A percentile compares a stretch with the other conserved stretches of the same genome.
These are phyloP conservation scores for Parauchenoglanis punctatus DNA, from an alignment of 2,797 vertebrate species.

Conservation along the genomic window DNA sequence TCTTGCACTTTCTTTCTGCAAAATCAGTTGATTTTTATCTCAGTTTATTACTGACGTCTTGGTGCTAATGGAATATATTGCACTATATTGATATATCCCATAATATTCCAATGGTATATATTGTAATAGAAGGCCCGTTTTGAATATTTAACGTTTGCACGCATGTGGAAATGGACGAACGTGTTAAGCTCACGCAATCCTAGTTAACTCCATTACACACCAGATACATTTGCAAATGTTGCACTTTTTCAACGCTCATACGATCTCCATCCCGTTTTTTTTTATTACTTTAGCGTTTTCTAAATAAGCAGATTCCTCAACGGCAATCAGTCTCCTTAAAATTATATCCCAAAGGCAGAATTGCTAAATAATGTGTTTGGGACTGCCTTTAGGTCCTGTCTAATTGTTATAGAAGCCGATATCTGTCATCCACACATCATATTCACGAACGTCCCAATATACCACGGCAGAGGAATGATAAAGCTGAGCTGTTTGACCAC, in stretches of 20 bases:
- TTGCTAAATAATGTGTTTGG: slow-evolving; percentile 19
- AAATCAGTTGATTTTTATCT: slow-evolving; percentile 5
- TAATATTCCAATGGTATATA: not conserved
- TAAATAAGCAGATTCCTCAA: slow-evolving; percentile 9
- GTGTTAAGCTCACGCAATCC: not conserved
- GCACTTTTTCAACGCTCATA: not conserved
- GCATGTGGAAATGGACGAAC: not conserved
- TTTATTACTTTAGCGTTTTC: slow-evolving; percentile 15
- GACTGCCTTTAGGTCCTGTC: slow-evolving; percentile 1
- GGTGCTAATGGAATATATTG: not conserved
- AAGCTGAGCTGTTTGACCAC: slow-evolving; percentile 36
- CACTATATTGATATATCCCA: not conserved
- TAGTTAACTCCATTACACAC: slow-evolving; percentile 24
- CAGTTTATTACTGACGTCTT: not conserved
- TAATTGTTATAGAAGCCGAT: slow-evolving; percentile 27
- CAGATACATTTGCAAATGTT: slow-evolving; percentile 11
- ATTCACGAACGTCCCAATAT: slow-evolving; percentile 20
- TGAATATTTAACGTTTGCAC: not conserved
- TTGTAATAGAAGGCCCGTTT: not conserved
- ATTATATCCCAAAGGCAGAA: not conserved
- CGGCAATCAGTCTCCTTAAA: slow-evolving; percentile 8
- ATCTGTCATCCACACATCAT: slow-evolving; percentile 16
- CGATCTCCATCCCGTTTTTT: not conserved
- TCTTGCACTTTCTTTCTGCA: not conserved
- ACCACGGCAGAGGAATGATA: not conserved